Percentiles rank a stretch among this genome's conserved stretches.
phyloP scores from a whole-genome alignment of 2,113 vertebrate genomes.

The Turnix velox region DNA sequence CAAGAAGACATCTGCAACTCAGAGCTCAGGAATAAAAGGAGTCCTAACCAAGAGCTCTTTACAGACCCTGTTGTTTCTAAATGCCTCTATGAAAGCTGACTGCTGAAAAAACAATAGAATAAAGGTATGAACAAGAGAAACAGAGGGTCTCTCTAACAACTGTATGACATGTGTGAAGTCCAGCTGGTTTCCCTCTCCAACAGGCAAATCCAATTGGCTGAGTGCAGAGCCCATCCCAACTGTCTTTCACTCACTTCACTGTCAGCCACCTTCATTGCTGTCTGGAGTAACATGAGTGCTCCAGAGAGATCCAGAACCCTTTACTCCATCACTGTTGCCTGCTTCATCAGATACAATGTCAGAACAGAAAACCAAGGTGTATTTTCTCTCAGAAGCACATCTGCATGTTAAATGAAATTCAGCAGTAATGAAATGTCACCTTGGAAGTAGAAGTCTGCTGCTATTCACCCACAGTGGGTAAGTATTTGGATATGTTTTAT shows the following conservation, averaged over 20 bases:
- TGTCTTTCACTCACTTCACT: not conserved
- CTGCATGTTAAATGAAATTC: not conserved
- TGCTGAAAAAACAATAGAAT: not conserved
- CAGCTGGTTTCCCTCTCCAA: not conserved
- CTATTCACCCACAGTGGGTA: not conserved
- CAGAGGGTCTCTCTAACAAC: not conserved
- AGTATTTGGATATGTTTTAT: not conserved
- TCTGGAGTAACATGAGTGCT: not conserved
- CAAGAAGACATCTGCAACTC: not conserved
- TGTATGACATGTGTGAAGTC: not conserved
- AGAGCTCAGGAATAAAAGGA: not conserved
- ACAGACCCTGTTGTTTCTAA: not conserved
- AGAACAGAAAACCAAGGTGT: not conserved
- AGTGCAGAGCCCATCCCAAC: not conserved
- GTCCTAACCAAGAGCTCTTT: not conserved
- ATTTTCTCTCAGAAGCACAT: not conserved
- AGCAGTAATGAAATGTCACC: rapidly evolving
- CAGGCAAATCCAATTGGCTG: not conserved
- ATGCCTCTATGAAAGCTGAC: not conserved
- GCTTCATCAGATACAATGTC: not conserved
- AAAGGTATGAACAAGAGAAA: not conserved
- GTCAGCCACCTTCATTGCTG: not conserved
- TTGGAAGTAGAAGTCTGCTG: not conserved
- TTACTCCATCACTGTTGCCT: too few relatives aligned
- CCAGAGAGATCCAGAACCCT: not conserved